Conservation (phyloP, 1,140 invertebrate genomes). For the Zaprionus ornatus region DNA sequence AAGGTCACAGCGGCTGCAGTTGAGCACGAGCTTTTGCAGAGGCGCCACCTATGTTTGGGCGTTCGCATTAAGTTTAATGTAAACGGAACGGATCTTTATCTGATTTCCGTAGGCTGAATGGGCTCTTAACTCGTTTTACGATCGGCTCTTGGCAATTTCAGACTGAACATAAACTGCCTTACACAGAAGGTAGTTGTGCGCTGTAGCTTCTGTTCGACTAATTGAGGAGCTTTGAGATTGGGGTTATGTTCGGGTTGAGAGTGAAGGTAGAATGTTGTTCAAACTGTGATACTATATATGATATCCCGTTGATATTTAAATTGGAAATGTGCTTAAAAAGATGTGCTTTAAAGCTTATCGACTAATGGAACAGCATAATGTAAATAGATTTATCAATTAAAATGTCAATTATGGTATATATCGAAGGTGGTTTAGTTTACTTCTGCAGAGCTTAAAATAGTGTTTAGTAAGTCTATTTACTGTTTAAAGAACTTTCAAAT, state of each 20-base stretch:
- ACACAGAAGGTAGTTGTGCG: too few relatives aligned
- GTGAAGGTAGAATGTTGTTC: too few relatives aligned
- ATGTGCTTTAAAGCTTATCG: neutral
- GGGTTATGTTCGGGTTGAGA: too few relatives aligned
- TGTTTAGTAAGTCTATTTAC: too few relatives aligned
- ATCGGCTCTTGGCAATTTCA: neutral
- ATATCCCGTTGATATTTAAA: neutral
- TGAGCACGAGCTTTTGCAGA: conserved; percentile 10
- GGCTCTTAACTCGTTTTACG: conserved; percentile 7
- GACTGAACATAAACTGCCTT: neutral
- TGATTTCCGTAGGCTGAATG: conserved; percentile 18
- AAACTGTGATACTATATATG: too few relatives aligned
- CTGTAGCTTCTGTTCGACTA: neutral
- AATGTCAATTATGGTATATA: too few relatives aligned
- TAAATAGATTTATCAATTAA: too few relatives aligned
- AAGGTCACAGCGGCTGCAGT: conserved; percentile 36
- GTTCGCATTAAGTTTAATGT: conserved; percentile 24
- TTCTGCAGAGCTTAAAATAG: too few relatives aligned
- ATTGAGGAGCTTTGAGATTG: neutral
- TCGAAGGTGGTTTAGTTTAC: too few relatives aligned
- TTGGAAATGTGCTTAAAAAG: neutral
- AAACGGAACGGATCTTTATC: conserved; percentile 4
- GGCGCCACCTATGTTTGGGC: conserved; percentile 11
- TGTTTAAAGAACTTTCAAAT: too few relatives aligned
- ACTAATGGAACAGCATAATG: neutral